A percentile compares a stretch with the other conserved stretches of the same genome.
Evolutionary conservation across 1,140 invertebrate species (phyloP).

Genomic region (Drosophila nebulosa): DNA sequence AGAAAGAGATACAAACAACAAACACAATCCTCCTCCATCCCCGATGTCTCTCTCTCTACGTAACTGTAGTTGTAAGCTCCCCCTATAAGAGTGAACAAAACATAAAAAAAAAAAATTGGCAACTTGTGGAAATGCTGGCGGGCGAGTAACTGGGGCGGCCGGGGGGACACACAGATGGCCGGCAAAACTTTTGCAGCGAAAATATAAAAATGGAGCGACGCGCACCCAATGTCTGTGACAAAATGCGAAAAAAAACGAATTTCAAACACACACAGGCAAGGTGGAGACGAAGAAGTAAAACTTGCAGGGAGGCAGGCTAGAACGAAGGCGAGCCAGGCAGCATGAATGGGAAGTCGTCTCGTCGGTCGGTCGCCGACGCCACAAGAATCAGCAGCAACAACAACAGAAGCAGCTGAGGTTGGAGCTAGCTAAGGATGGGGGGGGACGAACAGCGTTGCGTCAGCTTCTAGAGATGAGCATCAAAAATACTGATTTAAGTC

Average conservation of each 20-base stretch:
- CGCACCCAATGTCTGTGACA: constrained; percentile 64
- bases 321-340: constrained; percentile 23
- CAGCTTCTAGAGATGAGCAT: not conserved
- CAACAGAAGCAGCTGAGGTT: constrained; percentile 13
- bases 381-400: constrained; percentile 47
- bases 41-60: not conserved
- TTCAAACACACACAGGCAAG: constrained; percentile 4
- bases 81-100: constrained; percentile 8
- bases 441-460: not conserved
- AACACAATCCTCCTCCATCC: constrained; percentile 31
- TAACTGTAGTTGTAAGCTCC: constrained; percentile 40
- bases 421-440: not conserved
- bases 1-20: constrained; percentile 76
- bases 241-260: constrained; percentile 47
- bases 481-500: not conserved
- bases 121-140: constrained; percentile 34
- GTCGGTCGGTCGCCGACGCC: constrained; percentile 56
- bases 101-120: constrained; percentile 45
- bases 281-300: constrained; percentile 32
- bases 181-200: constrained; percentile 72
- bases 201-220: constrained; percentile 79
- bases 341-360: constrained; percentile 73
- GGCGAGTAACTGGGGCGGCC: not conserved
- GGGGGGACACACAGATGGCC: constrained; percentile 53
- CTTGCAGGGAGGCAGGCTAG: constrained; percentile 38